phyloP scores from a whole-genome alignment of 2,113 vertebrate species.

The Tachysurus fulvidraco region DNA sequence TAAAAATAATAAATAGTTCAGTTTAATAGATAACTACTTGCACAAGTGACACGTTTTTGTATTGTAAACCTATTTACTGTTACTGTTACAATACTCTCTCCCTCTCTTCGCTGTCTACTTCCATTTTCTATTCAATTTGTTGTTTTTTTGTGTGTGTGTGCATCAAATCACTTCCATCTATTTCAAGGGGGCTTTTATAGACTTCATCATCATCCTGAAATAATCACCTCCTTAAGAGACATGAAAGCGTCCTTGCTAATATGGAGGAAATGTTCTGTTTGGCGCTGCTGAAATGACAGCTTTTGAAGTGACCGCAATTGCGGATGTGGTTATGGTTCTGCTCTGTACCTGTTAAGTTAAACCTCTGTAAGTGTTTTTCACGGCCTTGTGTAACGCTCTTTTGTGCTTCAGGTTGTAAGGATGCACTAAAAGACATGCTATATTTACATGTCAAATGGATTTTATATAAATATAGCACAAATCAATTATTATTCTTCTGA shows the following conservation, averaged over 20 bases:
- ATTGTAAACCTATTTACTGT: no score
- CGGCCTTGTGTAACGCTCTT: slow-evolving; percentile 10
- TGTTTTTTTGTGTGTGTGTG: slow-evolving; percentile 5
- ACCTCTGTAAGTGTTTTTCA: slow-evolving; percentile 29
- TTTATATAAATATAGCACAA: neutral
- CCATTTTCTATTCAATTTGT: neutral
- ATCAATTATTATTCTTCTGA: neutral
- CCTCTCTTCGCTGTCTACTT: neutral
- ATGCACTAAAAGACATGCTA: neutral
- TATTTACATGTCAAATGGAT: neutral
- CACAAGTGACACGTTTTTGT: no score
- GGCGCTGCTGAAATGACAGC: slow-evolving; percentile 22
- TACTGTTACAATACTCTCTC: neutral
- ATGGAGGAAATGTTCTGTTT: slow-evolving; percentile 27
- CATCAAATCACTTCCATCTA: neutral
- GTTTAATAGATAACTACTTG: no score
- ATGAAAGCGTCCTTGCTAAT: slow-evolving; percentile 36
- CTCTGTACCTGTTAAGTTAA: slow-evolving; percentile 32
- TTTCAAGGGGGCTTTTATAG: slow-evolving; percentile 37
- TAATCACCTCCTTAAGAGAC: slow-evolving; percentile 27
- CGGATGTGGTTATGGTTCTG: slow-evolving; percentile 34
- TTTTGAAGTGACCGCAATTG: slow-evolving; percentile 33
- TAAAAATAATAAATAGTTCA: no score
- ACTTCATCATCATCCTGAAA: slow-evolving; percentile 28
- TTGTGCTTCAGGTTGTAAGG: neutral